Conservation (phyloP, 2,113 vertebrate genomes). For the Urocitellus parryii region DNA sequence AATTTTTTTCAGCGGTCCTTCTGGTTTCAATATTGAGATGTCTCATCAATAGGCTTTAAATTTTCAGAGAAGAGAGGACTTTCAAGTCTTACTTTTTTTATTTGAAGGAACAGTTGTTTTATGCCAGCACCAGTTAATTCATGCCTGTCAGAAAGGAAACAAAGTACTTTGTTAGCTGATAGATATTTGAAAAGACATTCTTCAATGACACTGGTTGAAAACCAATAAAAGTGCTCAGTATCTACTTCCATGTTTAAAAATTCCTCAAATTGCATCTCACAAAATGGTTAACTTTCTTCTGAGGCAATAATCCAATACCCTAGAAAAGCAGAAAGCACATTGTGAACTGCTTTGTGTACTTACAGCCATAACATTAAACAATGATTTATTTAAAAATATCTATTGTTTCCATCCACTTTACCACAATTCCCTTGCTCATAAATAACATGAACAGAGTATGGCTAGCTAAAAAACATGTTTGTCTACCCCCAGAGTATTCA, state of each 20-base stretch:
- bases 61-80: slow-evolving; percentile 10
- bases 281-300: neutral
- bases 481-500: neutral
- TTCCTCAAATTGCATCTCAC: neutral
- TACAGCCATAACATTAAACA: neutral
- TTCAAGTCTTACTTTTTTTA: neutral
- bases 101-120: neutral
- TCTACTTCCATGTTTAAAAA: slow-evolving; percentile 28
- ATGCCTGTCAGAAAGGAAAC: neutral
- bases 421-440: neutral
- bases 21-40: neutral
- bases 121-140: neutral
- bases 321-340: neutral
- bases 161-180: neutral
- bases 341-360: neutral
- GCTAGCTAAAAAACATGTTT: neutral
- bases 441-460: neutral
- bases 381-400: neutral
- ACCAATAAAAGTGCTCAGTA: neutral
- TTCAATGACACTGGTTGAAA: slow-evolving; percentile 24
- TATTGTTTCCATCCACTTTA: neutral
- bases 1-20: neutral
- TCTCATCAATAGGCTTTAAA: neutral
- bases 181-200: slow-evolving; percentile 15
- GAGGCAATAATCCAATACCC: neutral